Conservation (phyloP, 2,888 invertebrate genomes). For the Drymonia ruficornis region DNA sequence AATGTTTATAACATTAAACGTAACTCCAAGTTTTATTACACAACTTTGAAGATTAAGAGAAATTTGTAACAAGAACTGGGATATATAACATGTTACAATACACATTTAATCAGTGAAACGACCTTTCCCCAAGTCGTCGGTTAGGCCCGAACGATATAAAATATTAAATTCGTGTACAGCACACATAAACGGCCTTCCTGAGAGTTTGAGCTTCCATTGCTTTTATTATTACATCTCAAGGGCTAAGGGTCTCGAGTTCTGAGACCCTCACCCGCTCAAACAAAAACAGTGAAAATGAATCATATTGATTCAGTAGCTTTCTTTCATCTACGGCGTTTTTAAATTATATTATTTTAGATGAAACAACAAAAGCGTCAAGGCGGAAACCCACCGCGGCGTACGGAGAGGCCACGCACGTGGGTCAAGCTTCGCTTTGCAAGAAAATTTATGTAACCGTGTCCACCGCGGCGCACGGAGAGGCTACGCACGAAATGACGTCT, state of each 20-base stretch:
- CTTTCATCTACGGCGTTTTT: too few species aligned
- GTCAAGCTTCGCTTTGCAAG: too few species aligned
- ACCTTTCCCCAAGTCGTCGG: neutral
- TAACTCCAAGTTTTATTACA: neutral
- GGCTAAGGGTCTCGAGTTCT: neutral
- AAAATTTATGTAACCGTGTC: too few species aligned
- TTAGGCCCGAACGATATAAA: neutral
- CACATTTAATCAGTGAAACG: constrained; percentile 5
- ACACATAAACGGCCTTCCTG: neutral
- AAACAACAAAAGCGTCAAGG: too few species aligned
- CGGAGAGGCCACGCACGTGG: too few species aligned
- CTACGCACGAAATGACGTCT: too few species aligned
- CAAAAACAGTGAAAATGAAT: neutral
- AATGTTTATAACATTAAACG: neutral
- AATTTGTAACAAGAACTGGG: constrained; percentile 2
- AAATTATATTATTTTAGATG: too few species aligned
- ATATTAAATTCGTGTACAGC: neutral
- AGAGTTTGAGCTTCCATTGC: neutral
- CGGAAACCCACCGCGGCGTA: too few species aligned
- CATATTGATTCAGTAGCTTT: neutral
- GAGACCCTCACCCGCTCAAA: neutral
- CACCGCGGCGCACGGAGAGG: too few species aligned
- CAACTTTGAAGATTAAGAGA: constrained; percentile 5
- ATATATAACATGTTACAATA: neutral
- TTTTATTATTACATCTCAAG: constrained; percentile 1